Evolutionary conservation across 2,888 invertebrate species (phyloP).

Genomic region (Drosophila flavopinicola): DNA sequence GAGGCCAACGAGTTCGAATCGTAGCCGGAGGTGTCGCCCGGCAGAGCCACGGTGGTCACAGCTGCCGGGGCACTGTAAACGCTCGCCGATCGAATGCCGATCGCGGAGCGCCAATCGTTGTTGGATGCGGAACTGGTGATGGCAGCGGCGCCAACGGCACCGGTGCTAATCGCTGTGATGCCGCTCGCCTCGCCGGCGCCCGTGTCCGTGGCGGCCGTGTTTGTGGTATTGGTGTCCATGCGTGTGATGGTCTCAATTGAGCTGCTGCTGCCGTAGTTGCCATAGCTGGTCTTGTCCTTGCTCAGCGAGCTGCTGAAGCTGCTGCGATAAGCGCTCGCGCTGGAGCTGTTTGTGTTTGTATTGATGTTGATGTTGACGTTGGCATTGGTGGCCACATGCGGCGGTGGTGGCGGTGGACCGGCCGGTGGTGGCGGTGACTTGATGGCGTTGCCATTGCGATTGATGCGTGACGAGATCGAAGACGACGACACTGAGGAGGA

Average conservation of each 20-base stretch:
- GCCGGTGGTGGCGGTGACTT: constrained; percentile 80
- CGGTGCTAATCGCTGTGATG: constrained; percentile 63
- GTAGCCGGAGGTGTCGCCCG: constrained; percentile 79
- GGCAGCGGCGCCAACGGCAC: constrained; percentile 44
- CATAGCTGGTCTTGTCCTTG: constrained; percentile 73
- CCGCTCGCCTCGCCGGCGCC: constrained; percentile 64
- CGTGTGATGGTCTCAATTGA: constrained; percentile 82
- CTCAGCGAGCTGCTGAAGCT: constrained; percentile 72
- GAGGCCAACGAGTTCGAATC: constrained; percentile 80
- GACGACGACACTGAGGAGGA: constrained; percentile 80
- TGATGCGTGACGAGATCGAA: constrained; percentile 81
- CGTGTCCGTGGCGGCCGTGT: constrained; percentile 66
- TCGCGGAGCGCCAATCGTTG: constrained; percentile 73
- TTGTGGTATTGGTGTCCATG: constrained; percentile 80
- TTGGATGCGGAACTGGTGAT: constrained; percentile 63
- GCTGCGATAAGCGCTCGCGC: constrained; percentile 70
- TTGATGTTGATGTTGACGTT: constrained; percentile 50
- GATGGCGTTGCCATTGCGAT: constrained; percentile 77
- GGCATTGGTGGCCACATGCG: constrained; percentile 47
- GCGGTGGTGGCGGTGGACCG: constrained; percentile 80
- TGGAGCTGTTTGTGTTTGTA: constrained; percentile 44
- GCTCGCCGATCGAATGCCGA: constrained; percentile 79
- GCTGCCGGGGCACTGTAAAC: constrained; percentile 83
- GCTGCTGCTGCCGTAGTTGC: constrained; percentile 77
- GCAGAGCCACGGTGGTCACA: constrained; percentile 70